phyloP scores from a whole-genome alignment of 2,113 vertebrate species.

The Halichoerus grypus region DNA sequence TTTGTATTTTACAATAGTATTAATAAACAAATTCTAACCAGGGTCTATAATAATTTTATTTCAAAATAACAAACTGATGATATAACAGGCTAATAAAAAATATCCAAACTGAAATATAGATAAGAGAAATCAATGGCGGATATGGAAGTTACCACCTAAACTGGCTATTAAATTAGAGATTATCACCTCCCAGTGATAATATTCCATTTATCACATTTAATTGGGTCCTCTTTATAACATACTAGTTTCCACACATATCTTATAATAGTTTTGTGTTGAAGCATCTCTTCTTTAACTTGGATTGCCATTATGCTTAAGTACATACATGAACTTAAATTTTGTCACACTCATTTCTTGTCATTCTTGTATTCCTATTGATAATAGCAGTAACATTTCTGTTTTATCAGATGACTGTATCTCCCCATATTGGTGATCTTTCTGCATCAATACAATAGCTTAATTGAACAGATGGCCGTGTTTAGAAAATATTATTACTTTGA shows the following conservation, averaged over 20 bases:
- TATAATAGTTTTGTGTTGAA: not conserved
- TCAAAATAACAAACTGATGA: not conserved
- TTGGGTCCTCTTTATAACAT: not conserved
- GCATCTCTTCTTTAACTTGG: not conserved
- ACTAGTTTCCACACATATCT: not conserved
- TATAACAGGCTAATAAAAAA: not conserved
- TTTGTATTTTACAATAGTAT: conserved; percentile 1
- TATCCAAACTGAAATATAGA: not conserved
- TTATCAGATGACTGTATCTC: not conserved
- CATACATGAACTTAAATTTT: not conserved
- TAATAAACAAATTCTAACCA: not conserved
- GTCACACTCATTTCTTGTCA: not conserved
- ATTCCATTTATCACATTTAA: not conserved
- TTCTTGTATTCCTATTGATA: not conserved
- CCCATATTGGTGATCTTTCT: not conserved
- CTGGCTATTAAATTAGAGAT: not conserved
- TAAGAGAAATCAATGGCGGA: not conserved
- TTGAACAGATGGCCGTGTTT: not conserved
- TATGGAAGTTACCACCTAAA: not conserved
- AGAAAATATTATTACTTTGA: conserved; percentile 22
- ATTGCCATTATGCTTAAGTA: not conserved
- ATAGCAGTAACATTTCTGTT: not conserved
- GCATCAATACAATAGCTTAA: not conserved
- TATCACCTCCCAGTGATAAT: not conserved
- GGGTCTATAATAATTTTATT: not conserved